Evolutionary conservation across 2,888 invertebrate species (phyloP).

Genomic region (Cistogaster globosa): DNA sequence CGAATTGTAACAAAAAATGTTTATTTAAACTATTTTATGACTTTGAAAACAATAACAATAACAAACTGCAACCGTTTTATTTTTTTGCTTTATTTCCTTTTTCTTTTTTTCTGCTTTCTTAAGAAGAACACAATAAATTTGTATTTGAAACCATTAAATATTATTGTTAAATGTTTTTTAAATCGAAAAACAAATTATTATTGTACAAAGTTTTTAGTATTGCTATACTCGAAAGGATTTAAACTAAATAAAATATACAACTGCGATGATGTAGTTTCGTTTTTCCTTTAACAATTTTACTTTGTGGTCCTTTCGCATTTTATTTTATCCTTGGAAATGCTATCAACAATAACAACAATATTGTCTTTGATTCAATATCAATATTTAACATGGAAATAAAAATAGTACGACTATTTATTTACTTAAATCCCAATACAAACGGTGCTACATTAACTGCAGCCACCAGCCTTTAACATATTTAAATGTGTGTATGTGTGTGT

Average conservation of each 20-base stretch:
- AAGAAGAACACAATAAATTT: conserved; percentile 66
- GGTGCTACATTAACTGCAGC: conserved; percentile 35
- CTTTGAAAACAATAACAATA: conserved; percentile 10
- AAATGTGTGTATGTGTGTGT: conserved; percentile 33
- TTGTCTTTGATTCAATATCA: conserved; percentile 56
- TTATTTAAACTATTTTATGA: conserved; percentile 22
- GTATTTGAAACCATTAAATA: conserved; percentile 69
- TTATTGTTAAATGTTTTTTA: conserved; percentile 68
- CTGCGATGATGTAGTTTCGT: conserved; percentile 38
- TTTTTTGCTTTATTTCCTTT: neutral
- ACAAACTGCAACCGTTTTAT: neutral
- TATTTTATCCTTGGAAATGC: conserved; percentile 30
- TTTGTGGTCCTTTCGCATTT: conserved; percentile 28
- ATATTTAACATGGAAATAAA: conserved; percentile 42
- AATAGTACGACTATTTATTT: conserved; percentile 63
- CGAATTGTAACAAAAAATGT: neutral
- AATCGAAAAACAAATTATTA: conserved; percentile 68
- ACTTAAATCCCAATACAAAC: conserved; percentile 54
- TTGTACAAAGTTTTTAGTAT: conserved; percentile 47
- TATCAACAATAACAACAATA: conserved; percentile 34
- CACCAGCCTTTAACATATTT: conserved; percentile 14
- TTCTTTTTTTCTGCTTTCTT: neutral
- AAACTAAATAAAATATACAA: conserved; percentile 61
- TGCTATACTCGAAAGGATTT: conserved; percentile 65
- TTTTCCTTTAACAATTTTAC: conserved; percentile 17